These are phyloP conservation scores for Masticophis lateralis DNA, from an alignment of 2,797 vertebrate genomes.

Conservation along the genomic window DNA sequence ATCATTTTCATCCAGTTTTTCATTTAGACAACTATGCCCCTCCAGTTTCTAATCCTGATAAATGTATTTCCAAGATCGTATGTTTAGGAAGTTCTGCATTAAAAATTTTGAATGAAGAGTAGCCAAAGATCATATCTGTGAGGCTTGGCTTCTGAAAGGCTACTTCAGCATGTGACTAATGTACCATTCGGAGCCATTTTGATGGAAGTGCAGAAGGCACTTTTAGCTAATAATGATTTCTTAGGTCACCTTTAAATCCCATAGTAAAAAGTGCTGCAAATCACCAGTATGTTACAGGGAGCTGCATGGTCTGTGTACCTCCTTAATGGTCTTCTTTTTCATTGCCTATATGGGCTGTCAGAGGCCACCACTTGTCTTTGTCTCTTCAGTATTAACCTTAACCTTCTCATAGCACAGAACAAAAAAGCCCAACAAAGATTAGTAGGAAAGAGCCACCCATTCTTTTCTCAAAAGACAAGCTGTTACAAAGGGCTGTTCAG, in stretches of 20 bases:
- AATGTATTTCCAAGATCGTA: background rate
- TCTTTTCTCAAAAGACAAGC: background rate
- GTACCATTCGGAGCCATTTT: background rate
- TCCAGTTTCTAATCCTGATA: background rate
- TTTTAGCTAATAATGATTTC: background rate
- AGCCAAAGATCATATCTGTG: background rate
- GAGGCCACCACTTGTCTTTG: background rate
- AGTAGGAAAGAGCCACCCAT: constrained; percentile 3
- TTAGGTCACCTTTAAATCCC: background rate
- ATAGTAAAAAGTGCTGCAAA: background rate
- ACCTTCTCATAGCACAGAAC: background rate
- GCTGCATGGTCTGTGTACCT: background rate
- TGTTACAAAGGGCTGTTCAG: background rate
- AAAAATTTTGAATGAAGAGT: background rate
- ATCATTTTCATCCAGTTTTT: background rate
- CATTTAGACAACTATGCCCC: background rate
- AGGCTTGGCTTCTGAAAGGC: background rate
- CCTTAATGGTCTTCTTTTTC: background rate
- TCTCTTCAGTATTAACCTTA: background rate
- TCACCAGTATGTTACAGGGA: background rate
- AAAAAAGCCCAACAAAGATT: background rate
- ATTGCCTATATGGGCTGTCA: background rate
- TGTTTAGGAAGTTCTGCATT: background rate
- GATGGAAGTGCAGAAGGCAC: background rate
- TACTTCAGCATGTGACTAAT: background rate